Conservation (phyloP, 2,797 vertebrate genomes). For the Petrocephalus schoutedeni region DNA sequence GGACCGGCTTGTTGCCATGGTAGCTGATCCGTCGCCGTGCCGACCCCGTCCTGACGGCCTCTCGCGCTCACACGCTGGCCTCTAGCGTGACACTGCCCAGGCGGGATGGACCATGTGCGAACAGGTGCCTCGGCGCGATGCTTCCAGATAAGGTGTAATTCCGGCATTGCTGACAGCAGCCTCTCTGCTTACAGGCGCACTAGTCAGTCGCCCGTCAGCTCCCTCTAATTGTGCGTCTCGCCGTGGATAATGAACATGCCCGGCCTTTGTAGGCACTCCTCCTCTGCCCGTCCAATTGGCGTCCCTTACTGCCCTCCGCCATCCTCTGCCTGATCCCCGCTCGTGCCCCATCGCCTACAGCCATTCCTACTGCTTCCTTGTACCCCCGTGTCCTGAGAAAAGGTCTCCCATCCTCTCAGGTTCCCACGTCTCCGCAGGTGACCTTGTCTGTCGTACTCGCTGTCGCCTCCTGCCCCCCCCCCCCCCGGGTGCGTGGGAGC, state of each 20-base stretch:
- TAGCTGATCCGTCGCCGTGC: neutral
- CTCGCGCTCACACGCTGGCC: neutral
- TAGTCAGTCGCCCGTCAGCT: neutral
- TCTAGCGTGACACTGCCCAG: slow-evolving; percentile 54
- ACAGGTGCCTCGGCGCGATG: neutral
- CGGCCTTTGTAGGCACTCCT: neutral
- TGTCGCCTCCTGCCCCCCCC: neutral
- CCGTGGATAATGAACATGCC: neutral
- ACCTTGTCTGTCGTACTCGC: neutral
- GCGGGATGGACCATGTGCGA: neutral
- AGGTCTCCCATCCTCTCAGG: neutral
- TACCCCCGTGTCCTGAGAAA: neutral
- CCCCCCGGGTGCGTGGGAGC: neutral
- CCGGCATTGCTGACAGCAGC: neutral
- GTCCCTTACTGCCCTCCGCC: neutral
- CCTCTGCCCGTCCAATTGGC: neutral
- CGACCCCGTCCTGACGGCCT: neutral
- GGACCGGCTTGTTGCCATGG: neutral
- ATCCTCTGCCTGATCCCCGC: neutral
- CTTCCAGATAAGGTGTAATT: slow-evolving; percentile 4
- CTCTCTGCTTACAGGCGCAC: neutral
- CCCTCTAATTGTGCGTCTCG: neutral
- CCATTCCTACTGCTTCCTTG: neutral
- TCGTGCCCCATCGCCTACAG: neutral
- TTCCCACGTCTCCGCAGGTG: neutral